Conservation (phyloP, 2,113 vertebrate genomes). For the Pachypanchax playfairii region DNA sequence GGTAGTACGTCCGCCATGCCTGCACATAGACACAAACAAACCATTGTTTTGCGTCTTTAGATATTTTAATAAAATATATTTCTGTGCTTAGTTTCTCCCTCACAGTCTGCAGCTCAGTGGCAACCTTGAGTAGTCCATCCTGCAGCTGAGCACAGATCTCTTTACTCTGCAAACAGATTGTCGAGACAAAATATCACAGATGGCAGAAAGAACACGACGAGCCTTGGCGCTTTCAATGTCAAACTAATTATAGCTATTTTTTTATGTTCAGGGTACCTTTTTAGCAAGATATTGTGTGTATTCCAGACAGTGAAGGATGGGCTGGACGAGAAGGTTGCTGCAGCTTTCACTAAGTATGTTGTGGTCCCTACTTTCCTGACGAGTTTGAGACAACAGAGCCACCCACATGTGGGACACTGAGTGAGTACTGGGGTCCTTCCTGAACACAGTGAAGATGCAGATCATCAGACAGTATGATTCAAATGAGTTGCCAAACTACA, state of each 20-base stretch:
- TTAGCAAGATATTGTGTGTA: conserved; percentile 84
- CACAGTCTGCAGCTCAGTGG: conserved; percentile 86
- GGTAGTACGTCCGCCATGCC: conserved; percentile 87
- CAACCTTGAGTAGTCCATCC: conserved; percentile 86
- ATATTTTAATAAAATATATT: conserved; percentile 4
- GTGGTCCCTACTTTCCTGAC: conserved; percentile 86
- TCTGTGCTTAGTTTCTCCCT: conserved; percentile 51
- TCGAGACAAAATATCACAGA: conserved; percentile 27
- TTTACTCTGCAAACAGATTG: conserved; percentile 79
- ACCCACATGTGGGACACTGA: conserved; percentile 85
- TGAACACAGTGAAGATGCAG: conserved; percentile 42
- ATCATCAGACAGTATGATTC: neutral
- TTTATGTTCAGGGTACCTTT: conserved; percentile 78
- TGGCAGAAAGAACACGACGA: neutral
- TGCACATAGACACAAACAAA: conserved; percentile 54
- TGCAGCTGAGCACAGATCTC: conserved; percentile 86
- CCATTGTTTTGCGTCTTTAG: neutral
- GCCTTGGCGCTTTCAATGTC: neutral
- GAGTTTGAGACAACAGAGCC: conserved; percentile 84
- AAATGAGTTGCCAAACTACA: neutral
- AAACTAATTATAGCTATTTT: neutral
- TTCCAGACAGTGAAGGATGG: conserved; percentile 83
- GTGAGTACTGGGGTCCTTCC: conserved; percentile 84
- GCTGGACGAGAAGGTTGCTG: conserved; percentile 77
- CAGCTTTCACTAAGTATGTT: conserved; percentile 82